Percentiles rank a stretch among this genome's conserved stretches.
phyloP scores from a whole-genome alignment of 2,888 invertebrate genomes.

The Macaria notata region DNA sequence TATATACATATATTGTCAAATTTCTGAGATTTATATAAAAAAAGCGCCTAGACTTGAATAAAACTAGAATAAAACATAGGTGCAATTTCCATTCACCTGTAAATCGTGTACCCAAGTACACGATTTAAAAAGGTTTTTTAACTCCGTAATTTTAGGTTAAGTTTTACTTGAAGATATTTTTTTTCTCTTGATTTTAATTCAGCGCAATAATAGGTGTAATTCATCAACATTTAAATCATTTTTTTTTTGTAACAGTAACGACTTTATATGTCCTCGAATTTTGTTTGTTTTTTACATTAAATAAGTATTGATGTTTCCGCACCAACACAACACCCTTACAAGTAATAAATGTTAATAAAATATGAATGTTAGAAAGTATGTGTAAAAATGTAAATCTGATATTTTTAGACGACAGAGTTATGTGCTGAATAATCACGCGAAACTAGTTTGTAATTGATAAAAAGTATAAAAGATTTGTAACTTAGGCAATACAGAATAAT shows the following conservation, averaged over 20 bases:
- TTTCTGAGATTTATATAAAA: too few species aligned
- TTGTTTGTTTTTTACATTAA: neutral
- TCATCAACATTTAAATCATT: neutral
- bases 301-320: conserved; percentile 1
- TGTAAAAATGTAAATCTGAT: conserved; percentile 78
- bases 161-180: neutral
- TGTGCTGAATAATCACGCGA: conserved; percentile 71
- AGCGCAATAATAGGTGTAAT: neutral
- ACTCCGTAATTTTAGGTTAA: conserved; percentile 7
- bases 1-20: too few species aligned
- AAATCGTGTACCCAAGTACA: conserved; percentile 9
- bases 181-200: neutral
- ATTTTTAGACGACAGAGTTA: conserved; percentile 68
- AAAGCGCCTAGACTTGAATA: neutral
- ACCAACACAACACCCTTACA: conserved; percentile 8
- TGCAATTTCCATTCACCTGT: conserved; percentile 36
- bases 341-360: conserved; percentile 4
- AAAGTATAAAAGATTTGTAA: conserved; percentile 78
- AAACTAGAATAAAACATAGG: conserved; percentile 27
- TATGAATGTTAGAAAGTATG: conserved; percentile 13
- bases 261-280: neutral
- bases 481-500: conserved; percentile 77
- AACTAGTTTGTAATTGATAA: conserved; percentile 67
- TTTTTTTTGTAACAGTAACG: neutral
- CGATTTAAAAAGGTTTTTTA: conserved; percentile 17